Conservation (phyloP, 2,113 vertebrate species). For the Chaetodon trifascialis region DNA sequence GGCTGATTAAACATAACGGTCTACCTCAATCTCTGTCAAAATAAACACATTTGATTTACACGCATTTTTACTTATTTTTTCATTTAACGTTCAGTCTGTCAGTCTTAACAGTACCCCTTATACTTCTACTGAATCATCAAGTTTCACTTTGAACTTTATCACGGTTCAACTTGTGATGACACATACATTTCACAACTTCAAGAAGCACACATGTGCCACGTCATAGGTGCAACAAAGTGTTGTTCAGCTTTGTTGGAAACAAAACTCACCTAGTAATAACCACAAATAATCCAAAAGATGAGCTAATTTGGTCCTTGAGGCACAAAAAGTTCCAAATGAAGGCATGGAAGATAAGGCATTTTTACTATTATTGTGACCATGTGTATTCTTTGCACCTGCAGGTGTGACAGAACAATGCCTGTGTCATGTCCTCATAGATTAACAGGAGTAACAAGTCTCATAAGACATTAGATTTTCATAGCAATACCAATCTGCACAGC, state of each 20-base stretch:
- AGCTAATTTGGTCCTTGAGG: neutral
- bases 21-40: neutral
- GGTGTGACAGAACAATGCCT: neutral
- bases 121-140: neutral
- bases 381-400: neutral
- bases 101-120: neutral
- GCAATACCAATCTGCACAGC: too few relatives aligned
- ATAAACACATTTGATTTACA: neutral
- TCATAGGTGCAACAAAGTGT: neutral
- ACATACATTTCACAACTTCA: conserved; percentile 13
- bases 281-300: neutral
- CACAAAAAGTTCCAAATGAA: neutral
- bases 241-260: neutral
- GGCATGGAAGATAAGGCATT: neutral
- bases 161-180: conserved; percentile 7
- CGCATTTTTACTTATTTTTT: neutral
- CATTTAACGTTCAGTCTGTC: neutral
- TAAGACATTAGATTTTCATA: too few relatives aligned
- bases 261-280: neutral
- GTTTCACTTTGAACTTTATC: neutral
- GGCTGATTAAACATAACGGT: neutral
- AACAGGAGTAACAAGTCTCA: neutral
- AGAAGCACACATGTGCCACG: neutral
- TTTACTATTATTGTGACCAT: neutral
- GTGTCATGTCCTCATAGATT: neutral